Evolutionary conservation across 2,888 invertebrate species (phyloP), one percentile per base, ranked within the genome.

Genomic region (Chrysolina americana): DNA sequence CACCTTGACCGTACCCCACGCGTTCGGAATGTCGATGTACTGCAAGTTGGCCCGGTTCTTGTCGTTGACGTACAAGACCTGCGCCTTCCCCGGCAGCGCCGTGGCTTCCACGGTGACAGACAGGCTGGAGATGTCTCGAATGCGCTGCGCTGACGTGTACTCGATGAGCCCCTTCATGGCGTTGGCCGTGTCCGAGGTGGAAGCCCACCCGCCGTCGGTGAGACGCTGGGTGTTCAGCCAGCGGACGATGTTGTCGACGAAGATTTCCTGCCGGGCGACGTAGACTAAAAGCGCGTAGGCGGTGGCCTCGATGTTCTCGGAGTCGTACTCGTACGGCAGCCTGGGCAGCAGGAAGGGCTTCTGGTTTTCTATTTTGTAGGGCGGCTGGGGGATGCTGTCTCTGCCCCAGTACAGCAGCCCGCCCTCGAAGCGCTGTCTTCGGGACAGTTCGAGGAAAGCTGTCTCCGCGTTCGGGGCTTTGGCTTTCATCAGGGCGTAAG

Each of bases 1-100:
- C 63, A 98, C 96, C 88, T 96, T 95, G 48, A 98, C 95, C 0
- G 96, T 96, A 83, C 98, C 98, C 95, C 96, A 98, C 63, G 97
- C 97, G 84, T 94, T 93, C 0, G 96, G 96, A 87, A 97, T 96
- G 82, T 96, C 93, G 73, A 97, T 91, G 77, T 90, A 92, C 88
- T 96, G 96, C 83, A 95, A 90, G 80, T 90, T 89, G 5, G 95
- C 96, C 74, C 96, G 89, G 89, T 96, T 95, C 77, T 93, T 91
- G 82, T 94, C 92, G 80, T 92, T 92, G 15, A 97, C 93, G 81
- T 91, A 90, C 73, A 96, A 89, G 0, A 90, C 90, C 47, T 84
- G 81, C 1, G 93, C 90, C 81, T 91, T 87, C 4, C 94, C 94
- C 1, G 92, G 90, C 64, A 96, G 90, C 11, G 96, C 93, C 0